Evolutionary conservation across 2,113 vertebrate genomes (phyloP).

Genomic region (Leucopsar rothschildi): DNA sequence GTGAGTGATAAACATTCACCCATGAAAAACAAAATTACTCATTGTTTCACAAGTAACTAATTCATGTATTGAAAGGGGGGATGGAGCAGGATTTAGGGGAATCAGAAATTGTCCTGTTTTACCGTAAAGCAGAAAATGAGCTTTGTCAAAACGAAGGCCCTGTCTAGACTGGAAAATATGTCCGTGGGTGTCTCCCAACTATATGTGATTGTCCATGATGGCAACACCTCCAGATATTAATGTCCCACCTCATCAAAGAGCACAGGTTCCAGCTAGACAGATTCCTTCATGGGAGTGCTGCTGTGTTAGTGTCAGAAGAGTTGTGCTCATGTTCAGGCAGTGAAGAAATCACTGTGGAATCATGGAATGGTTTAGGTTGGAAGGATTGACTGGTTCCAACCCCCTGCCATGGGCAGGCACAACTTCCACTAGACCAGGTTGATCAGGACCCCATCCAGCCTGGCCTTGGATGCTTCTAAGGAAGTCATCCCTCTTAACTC

Average conservation of each 20-base stretch:
- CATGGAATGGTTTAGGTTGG: neutral
- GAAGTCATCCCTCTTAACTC: neutral
- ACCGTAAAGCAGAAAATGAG: neutral
- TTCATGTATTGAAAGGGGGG: neutral
- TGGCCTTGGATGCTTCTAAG: neutral
- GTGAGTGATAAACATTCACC: neutral
- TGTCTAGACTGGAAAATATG: neutral
- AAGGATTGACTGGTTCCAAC: neutral
- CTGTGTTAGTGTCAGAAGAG: neutral
- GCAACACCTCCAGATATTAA: neutral
- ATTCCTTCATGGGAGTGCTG: neutral
- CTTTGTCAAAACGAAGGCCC: neutral
- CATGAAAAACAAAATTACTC: neutral
- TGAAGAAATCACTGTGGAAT: accelerated
- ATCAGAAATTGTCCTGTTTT: neutral
- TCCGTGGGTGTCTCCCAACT: neutral
- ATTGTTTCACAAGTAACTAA: neutral
- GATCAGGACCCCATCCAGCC: neutral
- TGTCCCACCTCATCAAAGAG: neutral
- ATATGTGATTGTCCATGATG: neutral
- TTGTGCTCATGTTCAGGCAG: accelerated
- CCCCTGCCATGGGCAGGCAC: neutral
- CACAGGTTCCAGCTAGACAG: neutral
- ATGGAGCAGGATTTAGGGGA: neutral
- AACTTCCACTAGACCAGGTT: neutral